Percentiles rank a stretch among this genome's conserved stretches.
Evolutionary conservation across 2,113 vertebrate species (phyloP).

Genomic region (Tringa solitaria): DNA sequence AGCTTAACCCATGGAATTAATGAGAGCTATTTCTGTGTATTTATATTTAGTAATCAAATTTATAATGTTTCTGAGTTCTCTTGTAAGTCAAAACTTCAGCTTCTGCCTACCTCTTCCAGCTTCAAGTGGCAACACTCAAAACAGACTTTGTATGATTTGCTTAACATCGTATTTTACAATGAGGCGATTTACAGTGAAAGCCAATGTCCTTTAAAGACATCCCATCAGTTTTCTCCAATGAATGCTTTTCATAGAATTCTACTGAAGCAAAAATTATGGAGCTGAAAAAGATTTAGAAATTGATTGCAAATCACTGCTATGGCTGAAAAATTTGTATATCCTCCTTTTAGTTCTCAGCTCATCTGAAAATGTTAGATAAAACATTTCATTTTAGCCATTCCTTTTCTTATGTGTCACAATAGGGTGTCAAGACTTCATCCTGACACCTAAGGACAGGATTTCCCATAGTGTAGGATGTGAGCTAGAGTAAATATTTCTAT

Average conservation of each 20-base stretch:
- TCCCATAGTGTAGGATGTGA: not conserved
- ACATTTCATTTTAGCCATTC: not conserved
- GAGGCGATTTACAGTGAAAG: not conserved
- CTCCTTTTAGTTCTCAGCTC: slow-evolving; percentile 7
- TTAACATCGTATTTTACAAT: not conserved
- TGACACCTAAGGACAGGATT: not conserved
- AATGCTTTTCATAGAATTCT: slow-evolving; percentile 41
- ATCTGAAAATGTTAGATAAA: not conserved
- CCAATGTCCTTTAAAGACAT: slow-evolving; percentile 24
- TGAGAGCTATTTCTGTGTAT: not conserved
- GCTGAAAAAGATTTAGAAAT: slow-evolving; percentile 14
- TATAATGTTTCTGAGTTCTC: not conserved
- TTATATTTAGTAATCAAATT: not conserved
- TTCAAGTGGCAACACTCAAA: not conserved
- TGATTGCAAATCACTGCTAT: slow-evolving; percentile 10
- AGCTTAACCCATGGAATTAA: not conserved
- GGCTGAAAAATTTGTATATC: not conserved
- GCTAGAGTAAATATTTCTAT: not conserved
- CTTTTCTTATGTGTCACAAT: not conserved
- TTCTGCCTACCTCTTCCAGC: not conserved
- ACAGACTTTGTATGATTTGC: slow-evolving; percentile 7
- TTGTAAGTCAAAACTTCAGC: not conserved
- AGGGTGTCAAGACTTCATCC: not conserved
- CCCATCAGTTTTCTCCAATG: slow-evolving; percentile 3
- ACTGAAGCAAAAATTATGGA: slow-evolving; percentile 13